Conservation (phyloP, 2,888 invertebrate genomes). For the Tinea pellionella region DNA sequence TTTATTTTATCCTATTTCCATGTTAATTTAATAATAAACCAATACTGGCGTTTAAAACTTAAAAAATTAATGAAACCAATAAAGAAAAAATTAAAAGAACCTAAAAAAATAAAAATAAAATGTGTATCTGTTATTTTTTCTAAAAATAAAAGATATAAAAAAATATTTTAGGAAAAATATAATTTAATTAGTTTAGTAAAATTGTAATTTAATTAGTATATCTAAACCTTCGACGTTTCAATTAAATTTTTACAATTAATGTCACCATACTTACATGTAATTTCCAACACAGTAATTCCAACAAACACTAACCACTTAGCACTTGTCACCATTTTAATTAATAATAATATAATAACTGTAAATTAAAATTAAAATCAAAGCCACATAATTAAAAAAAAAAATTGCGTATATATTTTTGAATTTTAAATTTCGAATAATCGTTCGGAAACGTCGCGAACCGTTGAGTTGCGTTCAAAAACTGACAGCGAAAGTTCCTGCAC, state of each 20-base stretch:
- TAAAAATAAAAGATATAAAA: too few relatives aligned
- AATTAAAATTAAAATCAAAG: background rate
- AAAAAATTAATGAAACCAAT: too few relatives aligned
- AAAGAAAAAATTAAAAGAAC: too few relatives aligned
- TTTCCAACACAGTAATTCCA: slow-evolving; percentile 46
- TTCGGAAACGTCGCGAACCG: background rate
- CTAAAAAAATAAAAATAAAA: too few relatives aligned
- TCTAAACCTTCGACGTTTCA: too few relatives aligned
- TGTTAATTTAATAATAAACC: too few relatives aligned
- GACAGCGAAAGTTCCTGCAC: slow-evolving; percentile 43
- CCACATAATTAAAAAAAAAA: background rate
- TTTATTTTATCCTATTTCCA: too few relatives aligned
- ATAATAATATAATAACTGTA: background rate
- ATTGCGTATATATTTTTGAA: background rate
- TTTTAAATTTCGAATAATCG: background rate
- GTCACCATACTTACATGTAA: slow-evolving; percentile 36
- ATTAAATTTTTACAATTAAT: background rate
- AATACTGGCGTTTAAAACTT: too few relatives aligned
- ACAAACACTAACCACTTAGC: slow-evolving; percentile 49
- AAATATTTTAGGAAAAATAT: too few relatives aligned
- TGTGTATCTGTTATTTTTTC: too few relatives aligned
- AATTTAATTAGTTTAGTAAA: too few relatives aligned
- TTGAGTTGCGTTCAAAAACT: slow-evolving; percentile 20
- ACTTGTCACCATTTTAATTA: slow-evolving; percentile 38
- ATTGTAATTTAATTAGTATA: too few relatives aligned